A percentile compares a stretch with the other conserved stretches of the same genome.
Conservation (phyloP, 2,113 vertebrate species). For the Datnioides undecimradiatus region DNA sequence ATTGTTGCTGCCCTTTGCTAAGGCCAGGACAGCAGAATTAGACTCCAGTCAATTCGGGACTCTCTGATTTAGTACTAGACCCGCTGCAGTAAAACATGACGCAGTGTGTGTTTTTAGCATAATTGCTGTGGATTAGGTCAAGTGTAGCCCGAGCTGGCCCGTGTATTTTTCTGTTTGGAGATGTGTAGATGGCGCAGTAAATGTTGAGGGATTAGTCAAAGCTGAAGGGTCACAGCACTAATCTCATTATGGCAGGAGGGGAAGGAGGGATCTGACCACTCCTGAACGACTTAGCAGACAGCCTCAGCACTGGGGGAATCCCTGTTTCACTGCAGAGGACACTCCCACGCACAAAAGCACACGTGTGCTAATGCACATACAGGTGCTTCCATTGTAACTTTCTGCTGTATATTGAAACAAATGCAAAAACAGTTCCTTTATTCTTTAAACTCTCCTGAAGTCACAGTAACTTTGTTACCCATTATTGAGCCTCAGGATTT, state of each 20-base stretch:
- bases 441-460: not conserved
- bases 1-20: conserved; percentile 18
- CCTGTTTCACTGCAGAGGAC: conserved; percentile 38
- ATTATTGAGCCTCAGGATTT: not conserved
- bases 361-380: not conserved
- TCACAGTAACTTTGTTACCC: not conserved
- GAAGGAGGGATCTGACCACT: conserved; percentile 64
- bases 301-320: conserved; percentile 50
- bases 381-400: not conserved
- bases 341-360: conserved; percentile 3
- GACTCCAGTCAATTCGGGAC: conserved; percentile 12
- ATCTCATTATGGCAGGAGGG: conserved; percentile 75
- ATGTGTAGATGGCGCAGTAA: conserved; percentile 59
- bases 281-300: conserved; percentile 52
- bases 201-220: conserved; percentile 77
- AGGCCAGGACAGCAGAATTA: conserved; percentile 24
- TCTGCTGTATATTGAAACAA: not conserved
- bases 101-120: not conserved
- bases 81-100: not conserved
- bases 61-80: not conserved
- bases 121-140: conserved; percentile 31
- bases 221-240: conserved; percentile 78
- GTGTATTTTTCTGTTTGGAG: conserved; percentile 58
- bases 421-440: not conserved
- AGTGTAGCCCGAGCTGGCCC: conserved; percentile 34